A percentile compares a stretch with the other conserved stretches of the same genome.
phyloP scores from a whole-genome alignment of 2,797 vertebrate species.

The Emydoidea blandingii region DNA sequence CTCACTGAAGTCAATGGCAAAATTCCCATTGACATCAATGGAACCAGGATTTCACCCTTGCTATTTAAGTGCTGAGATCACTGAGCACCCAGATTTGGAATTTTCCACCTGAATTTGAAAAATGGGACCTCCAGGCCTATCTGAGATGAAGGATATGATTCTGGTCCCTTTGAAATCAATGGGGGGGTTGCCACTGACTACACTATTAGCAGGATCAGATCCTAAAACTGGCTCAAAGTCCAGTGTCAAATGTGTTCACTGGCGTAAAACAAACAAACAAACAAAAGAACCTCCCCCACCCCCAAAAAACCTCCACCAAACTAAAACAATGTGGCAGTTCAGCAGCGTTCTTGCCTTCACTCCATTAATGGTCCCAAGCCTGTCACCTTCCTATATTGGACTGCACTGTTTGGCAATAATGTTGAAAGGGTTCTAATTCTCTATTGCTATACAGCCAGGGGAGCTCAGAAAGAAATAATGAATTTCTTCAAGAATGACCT shows the following conservation, averaged over 20 bases:
- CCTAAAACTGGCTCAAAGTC: background rate
- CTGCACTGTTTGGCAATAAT: background rate
- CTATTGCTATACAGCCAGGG: background rate
- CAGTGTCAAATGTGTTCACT: accelerated
- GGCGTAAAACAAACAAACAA: too few species aligned
- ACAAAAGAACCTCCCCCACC: too few species aligned
- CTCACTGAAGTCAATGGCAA: background rate
- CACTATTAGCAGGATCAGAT: background rate
- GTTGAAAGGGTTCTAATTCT: background rate
- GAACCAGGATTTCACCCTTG: background rate
- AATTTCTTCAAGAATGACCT: background rate
- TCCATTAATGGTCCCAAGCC: background rate
- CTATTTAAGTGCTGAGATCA: background rate
- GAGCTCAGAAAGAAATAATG: background rate
- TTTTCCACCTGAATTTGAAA: background rate
- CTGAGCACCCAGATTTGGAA: background rate
- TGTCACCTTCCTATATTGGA: background rate
- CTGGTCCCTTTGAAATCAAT: accelerated
- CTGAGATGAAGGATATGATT: background rate
- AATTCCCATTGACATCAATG: background rate
- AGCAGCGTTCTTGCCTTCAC: background rate
- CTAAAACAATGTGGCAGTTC: background rate
- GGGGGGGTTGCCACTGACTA: accelerated
- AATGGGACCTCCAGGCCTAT: background rate
- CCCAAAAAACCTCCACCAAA: background rate